phyloP scores from a whole-genome alignment of 2,113 vertebrate genomes.

The Labrus mixtus region DNA sequence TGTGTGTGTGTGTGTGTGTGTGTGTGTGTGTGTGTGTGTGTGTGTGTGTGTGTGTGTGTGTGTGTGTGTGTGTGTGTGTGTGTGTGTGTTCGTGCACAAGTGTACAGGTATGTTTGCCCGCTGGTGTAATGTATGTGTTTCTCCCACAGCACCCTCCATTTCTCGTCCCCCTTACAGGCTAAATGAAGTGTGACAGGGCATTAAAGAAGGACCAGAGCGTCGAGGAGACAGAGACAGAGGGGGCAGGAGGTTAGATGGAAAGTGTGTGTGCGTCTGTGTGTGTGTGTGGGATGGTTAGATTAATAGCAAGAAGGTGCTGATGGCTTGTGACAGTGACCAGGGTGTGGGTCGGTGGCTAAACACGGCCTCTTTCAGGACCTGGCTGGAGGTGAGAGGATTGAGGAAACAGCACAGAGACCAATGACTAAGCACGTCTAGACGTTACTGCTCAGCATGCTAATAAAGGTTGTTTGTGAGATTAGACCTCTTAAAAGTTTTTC shows the following conservation, averaged over 20 bases:
- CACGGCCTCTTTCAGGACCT: conserved; percentile 40
- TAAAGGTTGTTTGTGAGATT: no score
- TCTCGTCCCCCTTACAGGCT: conserved; percentile 39
- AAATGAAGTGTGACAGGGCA: conserved; percentile 72
- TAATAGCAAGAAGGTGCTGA: conserved; percentile 33
- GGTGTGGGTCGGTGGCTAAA: conserved; percentile 22
- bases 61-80: no score
- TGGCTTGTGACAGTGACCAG: conserved; percentile 49
- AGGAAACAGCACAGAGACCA: conserved; percentile 5
- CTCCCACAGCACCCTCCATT: conserved; percentile 48
- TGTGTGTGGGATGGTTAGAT: not conserved
- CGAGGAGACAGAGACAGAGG: conserved; percentile 29
- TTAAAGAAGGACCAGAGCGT: conserved; percentile 60
- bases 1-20: no score
- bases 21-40: not conserved
- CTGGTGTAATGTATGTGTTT: conserved; percentile 29
- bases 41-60: no score
- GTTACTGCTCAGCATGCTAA: no score
- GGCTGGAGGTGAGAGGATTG: not conserved
- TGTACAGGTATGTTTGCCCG: conserved; percentile 25
- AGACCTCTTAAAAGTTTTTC: no score
- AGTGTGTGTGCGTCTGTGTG: conserved; percentile 7
- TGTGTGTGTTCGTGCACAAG: conserved; percentile 1
- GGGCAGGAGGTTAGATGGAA: conserved; percentile 27
- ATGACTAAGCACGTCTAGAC: not conserved